These are phyloP conservation scores for Lophotis ruficrista DNA, from an alignment of 2,113 vertebrate genomes.

Conservation along the genomic window DNA sequence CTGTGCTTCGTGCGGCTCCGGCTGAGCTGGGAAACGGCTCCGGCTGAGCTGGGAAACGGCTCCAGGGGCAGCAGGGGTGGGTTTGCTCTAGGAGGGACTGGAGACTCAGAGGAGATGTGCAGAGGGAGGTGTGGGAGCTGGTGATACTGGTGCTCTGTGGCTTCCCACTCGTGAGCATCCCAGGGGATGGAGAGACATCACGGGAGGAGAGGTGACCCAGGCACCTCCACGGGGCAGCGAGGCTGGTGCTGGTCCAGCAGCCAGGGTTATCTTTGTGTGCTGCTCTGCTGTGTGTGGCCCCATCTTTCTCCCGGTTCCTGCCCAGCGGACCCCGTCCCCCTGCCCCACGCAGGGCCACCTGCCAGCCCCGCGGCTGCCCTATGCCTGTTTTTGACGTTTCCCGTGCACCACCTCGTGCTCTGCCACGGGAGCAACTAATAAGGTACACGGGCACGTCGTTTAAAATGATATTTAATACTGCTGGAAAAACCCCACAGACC, in stretches of 20 bases:
- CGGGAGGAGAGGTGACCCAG: neutral
- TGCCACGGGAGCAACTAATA: neutral
- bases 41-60: neutral
- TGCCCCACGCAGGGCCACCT: neutral
- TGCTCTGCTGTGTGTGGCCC: too few relatives aligned
- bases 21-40: neutral
- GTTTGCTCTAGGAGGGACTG: fast-evolving
- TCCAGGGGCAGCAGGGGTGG: too few relatives aligned
- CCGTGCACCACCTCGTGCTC: fast-evolving
- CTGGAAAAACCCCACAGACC: constrained; percentile 36
- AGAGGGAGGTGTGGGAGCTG: neutral
- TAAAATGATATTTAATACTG: constrained; percentile 46
- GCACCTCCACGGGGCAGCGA: neutral
- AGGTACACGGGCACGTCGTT: neutral
- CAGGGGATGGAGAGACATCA: fast-evolving
- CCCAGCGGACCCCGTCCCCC: neutral
- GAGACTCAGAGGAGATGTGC: neutral
- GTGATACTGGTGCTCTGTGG: neutral
- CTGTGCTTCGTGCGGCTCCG: fast-evolving
- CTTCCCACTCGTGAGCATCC: neutral
- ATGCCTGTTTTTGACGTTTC: fast-evolving
- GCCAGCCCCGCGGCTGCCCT: fast-evolving
- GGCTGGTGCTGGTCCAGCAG: neutral
- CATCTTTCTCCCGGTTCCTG: fast-evolving
- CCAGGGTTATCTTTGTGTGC: too few relatives aligned